Evolutionary conservation across 1,140 invertebrate genomes (phyloP).

Genomic region (Ruditapes philippinarum): DNA sequence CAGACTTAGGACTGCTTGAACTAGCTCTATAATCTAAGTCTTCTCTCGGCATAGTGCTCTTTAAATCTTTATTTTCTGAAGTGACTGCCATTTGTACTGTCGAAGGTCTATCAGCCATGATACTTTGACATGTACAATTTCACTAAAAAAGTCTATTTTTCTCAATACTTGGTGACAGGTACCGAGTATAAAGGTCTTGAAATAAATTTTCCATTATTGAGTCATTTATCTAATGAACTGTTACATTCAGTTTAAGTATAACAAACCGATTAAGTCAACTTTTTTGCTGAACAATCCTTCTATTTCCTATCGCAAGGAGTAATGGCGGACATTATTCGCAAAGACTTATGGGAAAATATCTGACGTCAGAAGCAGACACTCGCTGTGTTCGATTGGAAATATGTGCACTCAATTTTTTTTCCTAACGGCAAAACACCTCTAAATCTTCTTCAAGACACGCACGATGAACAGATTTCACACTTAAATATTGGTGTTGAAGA

Average conservation of each 20-base stretch:
- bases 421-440: no score
- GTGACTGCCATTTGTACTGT: constrained; percentile 70
- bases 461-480: no score
- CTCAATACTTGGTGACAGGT: constrained; percentile 15
- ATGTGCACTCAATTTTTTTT: no score
- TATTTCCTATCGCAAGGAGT: constrained; percentile 48
- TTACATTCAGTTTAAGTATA: constrained; percentile 14
- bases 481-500: no score
- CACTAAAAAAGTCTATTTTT: constrained; percentile 43
- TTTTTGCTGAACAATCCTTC: constrained; percentile 32
- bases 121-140: constrained; percentile 66
- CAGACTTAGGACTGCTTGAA: constrained; percentile 19
- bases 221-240: constrained; percentile 5
- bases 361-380: constrained; percentile 57
- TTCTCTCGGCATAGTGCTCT: constrained; percentile 38
- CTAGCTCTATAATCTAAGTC: constrained; percentile 47
- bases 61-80: constrained; percentile 65
- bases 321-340: constrained; percentile 64
- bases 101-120: constrained; percentile 60
- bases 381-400: constrained; percentile 27
- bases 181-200: not conserved
- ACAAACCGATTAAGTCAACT: not conserved
- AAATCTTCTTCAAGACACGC: no score
- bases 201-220: constrained; percentile 23
- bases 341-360: constrained; percentile 30